Evolutionary conservation across 1,140 invertebrate genomes (phyloP), one percentile per base, ranked within the genome.

Genomic region (Drosophila nigrodunni): DNA sequence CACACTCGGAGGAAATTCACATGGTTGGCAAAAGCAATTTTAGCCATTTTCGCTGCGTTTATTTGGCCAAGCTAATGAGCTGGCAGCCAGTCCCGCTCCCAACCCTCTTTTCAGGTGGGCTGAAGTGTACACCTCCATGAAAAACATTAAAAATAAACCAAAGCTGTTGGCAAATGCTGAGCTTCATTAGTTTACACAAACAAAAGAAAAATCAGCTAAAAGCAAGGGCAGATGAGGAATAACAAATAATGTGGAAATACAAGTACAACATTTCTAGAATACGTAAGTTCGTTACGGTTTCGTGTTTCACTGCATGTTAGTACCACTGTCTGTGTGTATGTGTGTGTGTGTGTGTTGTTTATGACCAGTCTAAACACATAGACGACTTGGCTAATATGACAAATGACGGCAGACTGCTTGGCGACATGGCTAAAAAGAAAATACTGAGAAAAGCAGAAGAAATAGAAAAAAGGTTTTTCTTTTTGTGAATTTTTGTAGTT

Each of bases 11-110:
- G 21, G 5, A 18, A 46, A 50, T 11, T 37, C 37, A 43, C 57
- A 58, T 74, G 59, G 44, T 21, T n/a, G n/a, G 71, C 47, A 64
- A 78, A 75, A 68, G 52, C 65, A 65, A 66, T 79, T 69, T 61
- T 74, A 52, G 47, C 50, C 71, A 61, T 72, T 82, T 83, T 47
- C 34, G 46, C 43, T 13, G 35, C 62, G 62, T 78, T 65, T 86
- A 75, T 85, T 85, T 85, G 78, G 74, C 72, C 79, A 79, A 77
- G 79, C 80, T 87, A 87, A 88, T 88, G 80, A 87, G 82, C 68
- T 81, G 80, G 50, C 61, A 58, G 69, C 68, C 41, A 61, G 64
- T 41, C 35, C 35, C 76, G 44, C 13, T 54, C 15, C 61, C 37
- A 18, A 18, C 35, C 55, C 58, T 47, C 30, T 5, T 2, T 30